Conservation (phyloP, 2,888 invertebrate species). For the Dolomedes plantarius region DNA sequence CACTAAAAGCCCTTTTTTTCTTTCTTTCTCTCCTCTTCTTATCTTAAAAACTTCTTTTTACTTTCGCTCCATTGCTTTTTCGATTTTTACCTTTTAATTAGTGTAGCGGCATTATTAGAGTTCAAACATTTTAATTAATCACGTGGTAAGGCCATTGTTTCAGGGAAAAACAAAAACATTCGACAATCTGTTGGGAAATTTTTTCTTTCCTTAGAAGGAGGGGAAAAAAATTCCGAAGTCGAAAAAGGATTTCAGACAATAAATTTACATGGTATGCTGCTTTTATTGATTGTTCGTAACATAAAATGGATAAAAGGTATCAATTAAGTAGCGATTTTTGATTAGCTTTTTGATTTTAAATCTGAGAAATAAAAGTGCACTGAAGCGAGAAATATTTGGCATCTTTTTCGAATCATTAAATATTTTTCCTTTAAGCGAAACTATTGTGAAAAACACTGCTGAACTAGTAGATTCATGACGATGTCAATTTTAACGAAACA, state of each 20-base stretch:
- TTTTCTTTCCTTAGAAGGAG: neutral
- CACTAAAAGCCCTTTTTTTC: neutral
- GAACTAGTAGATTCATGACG: too few species aligned
- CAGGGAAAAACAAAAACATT: constrained; percentile 48
- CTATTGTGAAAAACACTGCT: too few species aligned
- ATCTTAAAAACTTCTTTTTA: constrained; percentile 32
- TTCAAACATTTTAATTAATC: constrained; percentile 70
- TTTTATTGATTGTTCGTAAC: neutral
- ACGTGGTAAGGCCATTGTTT: constrained; percentile 49
- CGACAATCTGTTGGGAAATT: constrained; percentile 54
- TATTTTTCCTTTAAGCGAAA: too few species aligned
- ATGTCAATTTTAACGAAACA: too few species aligned
- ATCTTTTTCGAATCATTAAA: too few species aligned
- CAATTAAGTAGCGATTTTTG: too few species aligned
- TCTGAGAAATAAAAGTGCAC: too few species aligned
- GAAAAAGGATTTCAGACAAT: constrained; percentile 10
- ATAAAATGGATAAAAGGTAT: neutral
- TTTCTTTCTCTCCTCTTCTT: constrained; percentile 32
- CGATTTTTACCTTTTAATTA: constrained; percentile 71
- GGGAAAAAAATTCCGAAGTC: neutral
- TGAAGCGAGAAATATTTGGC: too few species aligned
- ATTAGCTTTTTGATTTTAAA: too few species aligned
- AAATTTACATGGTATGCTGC: neutral
- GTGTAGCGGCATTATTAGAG: constrained; percentile 65
- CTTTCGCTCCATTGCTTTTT: constrained; percentile 63